These are phyloP conservation scores for Cossypha heuglini DNA, from an alignment of 2,797 vertebrate genomes.

Conservation along the genomic window DNA sequence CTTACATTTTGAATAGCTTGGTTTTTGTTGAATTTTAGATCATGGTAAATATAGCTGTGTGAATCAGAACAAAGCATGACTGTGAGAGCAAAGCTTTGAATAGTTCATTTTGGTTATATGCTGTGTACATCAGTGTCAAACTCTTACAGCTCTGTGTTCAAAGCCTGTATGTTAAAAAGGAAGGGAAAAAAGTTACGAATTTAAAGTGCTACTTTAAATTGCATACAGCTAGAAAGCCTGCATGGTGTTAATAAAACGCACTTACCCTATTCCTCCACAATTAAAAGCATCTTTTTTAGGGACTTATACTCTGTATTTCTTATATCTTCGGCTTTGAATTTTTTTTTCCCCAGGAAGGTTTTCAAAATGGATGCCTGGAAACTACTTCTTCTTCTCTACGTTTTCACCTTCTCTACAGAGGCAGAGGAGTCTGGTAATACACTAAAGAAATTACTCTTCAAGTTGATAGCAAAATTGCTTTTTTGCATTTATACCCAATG, in stretches of 20 bases:
- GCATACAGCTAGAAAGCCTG: neutral
- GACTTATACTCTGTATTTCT: neutral
- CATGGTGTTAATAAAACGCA: neutral
- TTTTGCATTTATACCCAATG: neutral
- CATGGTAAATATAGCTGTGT: neutral
- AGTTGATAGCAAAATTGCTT: neutral
- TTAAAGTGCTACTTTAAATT: neutral
- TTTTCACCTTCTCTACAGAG: neutral
- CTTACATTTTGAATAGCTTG: neutral
- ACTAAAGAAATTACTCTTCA: neutral
- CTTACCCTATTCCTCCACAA: neutral
- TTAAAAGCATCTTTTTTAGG: neutral
- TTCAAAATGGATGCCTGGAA: constrained; percentile 63
- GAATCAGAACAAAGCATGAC: neutral
- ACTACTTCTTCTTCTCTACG: constrained; percentile 17
- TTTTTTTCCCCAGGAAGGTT: constrained; percentile 26
- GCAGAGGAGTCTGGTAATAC: constrained; percentile 71
- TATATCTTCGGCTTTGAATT: neutral
- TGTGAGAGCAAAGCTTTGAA: neutral
- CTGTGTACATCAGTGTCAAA: neutral
- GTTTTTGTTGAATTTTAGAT: neutral
- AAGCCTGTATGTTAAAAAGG: neutral
- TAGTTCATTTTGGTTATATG: neutral
- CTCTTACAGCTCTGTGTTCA: neutral
- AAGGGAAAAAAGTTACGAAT: neutral